Evolutionary conservation across 1,140 invertebrate species (phyloP).

Genomic region (Drosophila murphyi): DNA sequence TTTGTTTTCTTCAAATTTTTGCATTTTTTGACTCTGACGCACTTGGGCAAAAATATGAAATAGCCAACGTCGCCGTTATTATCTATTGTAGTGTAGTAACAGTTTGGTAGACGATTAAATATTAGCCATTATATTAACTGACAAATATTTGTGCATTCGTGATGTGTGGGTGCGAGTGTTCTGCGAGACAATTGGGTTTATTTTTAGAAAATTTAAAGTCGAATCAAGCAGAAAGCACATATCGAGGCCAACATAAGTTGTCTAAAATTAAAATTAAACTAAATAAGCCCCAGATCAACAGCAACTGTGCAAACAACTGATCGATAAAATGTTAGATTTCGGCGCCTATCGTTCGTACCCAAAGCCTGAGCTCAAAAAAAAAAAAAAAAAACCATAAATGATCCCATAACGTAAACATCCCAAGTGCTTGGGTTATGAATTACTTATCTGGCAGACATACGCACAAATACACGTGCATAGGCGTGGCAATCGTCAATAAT

Average conservation of each 20-base stretch:
- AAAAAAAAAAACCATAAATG: too few species aligned
- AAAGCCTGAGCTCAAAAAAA: too few species aligned
- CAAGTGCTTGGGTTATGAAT: too few species aligned
- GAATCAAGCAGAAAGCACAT: slow-evolving; percentile 62
- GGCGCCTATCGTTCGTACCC: slow-evolving; percentile 4
- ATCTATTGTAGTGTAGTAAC: slow-evolving; percentile 10
- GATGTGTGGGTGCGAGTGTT: not conserved
- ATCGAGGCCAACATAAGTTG: slow-evolving; percentile 50
- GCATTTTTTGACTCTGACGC: slow-evolving; percentile 23
- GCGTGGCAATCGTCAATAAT: slow-evolving; percentile 46
- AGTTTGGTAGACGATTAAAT: slow-evolving; percentile 9
- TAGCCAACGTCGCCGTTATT: slow-evolving; percentile 5
- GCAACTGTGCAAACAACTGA: slow-evolving; percentile 73
- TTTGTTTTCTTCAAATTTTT: not conserved
- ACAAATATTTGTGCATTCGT: slow-evolving; percentile 61
- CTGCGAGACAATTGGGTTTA: slow-evolving; percentile 35
- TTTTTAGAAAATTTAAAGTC: slow-evolving; percentile 52
- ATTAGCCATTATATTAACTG: slow-evolving; percentile 8
- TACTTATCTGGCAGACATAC: not conserved
- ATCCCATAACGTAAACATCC: too few species aligned
- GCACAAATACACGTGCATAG: slow-evolving; percentile 4
- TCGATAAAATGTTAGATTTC: slow-evolving; percentile 44
- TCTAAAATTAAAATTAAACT: slow-evolving; percentile 64
- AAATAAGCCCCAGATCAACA: slow-evolving; percentile 40
- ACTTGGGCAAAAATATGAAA: slow-evolving; percentile 18